These are phyloP conservation scores for Megaceryle maxima DNA, from an alignment of 2,113 vertebrate genomes.

Conservation along the genomic window DNA sequence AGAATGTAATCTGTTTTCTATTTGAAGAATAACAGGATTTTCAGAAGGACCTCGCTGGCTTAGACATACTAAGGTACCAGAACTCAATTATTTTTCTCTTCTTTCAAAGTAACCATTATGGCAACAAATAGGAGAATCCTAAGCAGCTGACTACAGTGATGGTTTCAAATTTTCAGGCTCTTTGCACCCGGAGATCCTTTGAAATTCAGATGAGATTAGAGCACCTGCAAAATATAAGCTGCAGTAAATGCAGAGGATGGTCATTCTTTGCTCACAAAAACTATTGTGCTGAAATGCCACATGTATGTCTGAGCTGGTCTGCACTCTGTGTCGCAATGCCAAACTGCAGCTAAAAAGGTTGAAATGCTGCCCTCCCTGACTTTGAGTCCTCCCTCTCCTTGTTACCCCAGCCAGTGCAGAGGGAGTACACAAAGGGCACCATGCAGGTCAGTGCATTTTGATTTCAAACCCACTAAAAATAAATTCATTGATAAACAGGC, in stretches of 20 bases:
- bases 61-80: not conserved
- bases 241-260: not conserved
- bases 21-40: slow-evolving; percentile 1
- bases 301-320: not conserved
- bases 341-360: not conserved
- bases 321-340: not conserved
- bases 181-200: not conserved
- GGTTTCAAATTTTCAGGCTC: not conserved
- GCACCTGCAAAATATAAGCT: not conserved
- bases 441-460: not conserved
- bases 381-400: not conserved
- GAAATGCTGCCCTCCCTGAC: not conserved
- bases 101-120: not conserved
- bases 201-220: not conserved
- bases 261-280: not conserved
- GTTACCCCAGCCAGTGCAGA: not conserved
- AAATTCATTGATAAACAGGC: slow-evolving; percentile 29
- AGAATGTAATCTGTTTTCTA: not conserved
- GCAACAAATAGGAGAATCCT: not conserved
- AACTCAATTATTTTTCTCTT: not conserved
- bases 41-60: not conserved
- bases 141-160: not conserved
- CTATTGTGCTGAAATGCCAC: not conserved
- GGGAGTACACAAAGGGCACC: not conserved
- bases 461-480: not conserved